Base-by-base conservation (phyloP, 37 sponge, comb jelly and placozoan species). In the Beroe forskalii region DNA sequence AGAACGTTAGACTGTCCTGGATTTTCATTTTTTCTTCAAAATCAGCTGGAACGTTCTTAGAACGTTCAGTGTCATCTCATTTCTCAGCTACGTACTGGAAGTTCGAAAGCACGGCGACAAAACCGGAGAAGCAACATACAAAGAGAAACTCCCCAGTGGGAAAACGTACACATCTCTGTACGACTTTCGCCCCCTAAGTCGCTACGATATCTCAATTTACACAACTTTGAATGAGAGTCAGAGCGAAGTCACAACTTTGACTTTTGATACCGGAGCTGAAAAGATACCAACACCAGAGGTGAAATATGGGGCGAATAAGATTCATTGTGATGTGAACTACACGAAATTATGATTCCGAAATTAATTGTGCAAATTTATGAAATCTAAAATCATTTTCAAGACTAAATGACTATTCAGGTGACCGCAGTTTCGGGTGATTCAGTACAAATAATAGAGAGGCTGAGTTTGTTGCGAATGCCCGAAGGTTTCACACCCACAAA, bases 221-320 rank as follows among this genome's bases (percentile, higher is more conserved):
- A 80, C 86, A 4, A 48, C 19, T 8, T 27, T 24, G 19, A 27
- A 22, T 4, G 42, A 44, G 25, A 38, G 40, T 9, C 14, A 20
- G 8, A 80, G 86, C 22, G 55, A 12, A 14, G 40, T 38, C 12
- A 38, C 40, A 1, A 44, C 37, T 32, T 22, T 80, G 1, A 12
- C 9, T 14, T 22, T 38, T n/a, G 8, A 24, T 28, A 80, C 86
- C 27, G 44, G 38, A 38, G 48, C 86, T 30, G 27, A 41, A 14
- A 20, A 23, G 0, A 43, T 80, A 12, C 86, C 86, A 22, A 33
- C 35, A 32, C 86, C 86, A 22, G 86, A 80, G 86, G 86, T 80
- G 31, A 72, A 9, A 36, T 64, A 64, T 22, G 31, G 25, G 17
- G 4, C 66, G 17, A 20, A 28, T 64, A 64, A 20, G 4, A 8